phyloP scores from a whole-genome alignment of 1,140 invertebrate genomes.

The Odontomachus brunneus region DNA sequence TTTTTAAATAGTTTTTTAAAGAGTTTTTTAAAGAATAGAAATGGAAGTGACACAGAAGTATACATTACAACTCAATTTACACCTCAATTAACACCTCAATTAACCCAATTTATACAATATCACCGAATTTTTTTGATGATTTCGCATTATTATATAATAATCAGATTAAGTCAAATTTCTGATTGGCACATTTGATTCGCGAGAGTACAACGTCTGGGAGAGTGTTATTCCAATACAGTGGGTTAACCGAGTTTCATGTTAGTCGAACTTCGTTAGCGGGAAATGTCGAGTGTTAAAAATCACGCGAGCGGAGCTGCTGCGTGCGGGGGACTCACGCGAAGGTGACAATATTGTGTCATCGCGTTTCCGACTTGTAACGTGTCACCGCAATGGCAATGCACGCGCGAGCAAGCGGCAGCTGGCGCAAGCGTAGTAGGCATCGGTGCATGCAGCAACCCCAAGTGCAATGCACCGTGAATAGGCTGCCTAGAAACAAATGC shows the following conservation, averaged over 20 bases:
- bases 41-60: too few relatives aligned
- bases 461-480: slow-evolving; percentile 74
- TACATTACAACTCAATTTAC: too few relatives aligned
- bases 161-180: too few relatives aligned
- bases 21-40: too few relatives aligned
- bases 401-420: slow-evolving; percentile 9
- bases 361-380: slow-evolving; percentile 32
- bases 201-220: too few relatives aligned
- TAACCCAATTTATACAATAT: too few relatives aligned
- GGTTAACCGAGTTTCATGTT: neutral
- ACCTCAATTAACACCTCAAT: too few relatives aligned
- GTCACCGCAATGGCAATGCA: neutral
- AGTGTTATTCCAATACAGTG: too few relatives aligned
- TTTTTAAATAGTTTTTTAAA: too few relatives aligned
- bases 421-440: neutral
- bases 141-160: too few relatives aligned
- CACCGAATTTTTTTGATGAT: too few relatives aligned
- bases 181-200: too few relatives aligned
- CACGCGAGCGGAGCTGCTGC: slow-evolving; percentile 1
- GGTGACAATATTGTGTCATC: slow-evolving; percentile 48
- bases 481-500: slow-evolving; percentile 66
- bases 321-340: neutral
- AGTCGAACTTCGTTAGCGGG: neutral
- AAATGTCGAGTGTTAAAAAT: slow-evolving; percentile 29
- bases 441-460: slow-evolving; percentile 34